Evolutionary conservation across 2,113 vertebrate species (phyloP).

Genomic region (Sardina pilchardus): DNA sequence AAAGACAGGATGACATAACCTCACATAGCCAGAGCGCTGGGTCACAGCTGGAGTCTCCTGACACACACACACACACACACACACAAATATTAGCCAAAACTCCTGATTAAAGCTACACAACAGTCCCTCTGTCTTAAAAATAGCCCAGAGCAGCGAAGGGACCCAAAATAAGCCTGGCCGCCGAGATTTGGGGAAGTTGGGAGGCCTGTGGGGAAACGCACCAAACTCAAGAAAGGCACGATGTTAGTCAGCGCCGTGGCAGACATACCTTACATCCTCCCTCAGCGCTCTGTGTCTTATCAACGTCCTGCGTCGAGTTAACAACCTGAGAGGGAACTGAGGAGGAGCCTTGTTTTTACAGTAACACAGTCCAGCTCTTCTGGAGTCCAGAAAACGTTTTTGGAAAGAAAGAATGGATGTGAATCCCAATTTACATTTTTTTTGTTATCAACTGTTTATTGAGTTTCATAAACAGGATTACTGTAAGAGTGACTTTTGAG

Average conservation of each 20-base stretch:
- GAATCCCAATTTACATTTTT: no score
- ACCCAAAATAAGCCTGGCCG: background rate
- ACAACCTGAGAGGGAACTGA: background rate
- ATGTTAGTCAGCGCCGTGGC: background rate
- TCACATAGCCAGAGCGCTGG: background rate
- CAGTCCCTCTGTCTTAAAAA: conserved; percentile 11
- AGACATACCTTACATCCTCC: background rate
- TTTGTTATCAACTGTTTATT: no score
- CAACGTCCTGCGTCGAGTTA: background rate
- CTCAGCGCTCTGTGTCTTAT: background rate
- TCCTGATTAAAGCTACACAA: conserved; percentile 1
- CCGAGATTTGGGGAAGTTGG: background rate
- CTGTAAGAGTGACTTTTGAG: no score
- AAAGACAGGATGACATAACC: conserved; percentile 4
- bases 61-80: conserved; percentile 11
- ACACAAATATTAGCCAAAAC: background rate
- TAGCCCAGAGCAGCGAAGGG: background rate
- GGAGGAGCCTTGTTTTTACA: background rate
- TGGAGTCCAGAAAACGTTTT: no score
- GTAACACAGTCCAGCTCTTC: no score
- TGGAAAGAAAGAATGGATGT: no score
- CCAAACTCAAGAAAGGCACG: background rate
- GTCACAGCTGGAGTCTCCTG: background rate
- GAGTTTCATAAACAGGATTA: no score
- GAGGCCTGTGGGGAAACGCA: background rate